A percentile compares a stretch with the other conserved stretches of the same genome.
These are phyloP conservation scores for Meteorus cinctellus DNA, from an alignment of 2,888 invertebrate genomes.

Conservation along the genomic window DNA sequence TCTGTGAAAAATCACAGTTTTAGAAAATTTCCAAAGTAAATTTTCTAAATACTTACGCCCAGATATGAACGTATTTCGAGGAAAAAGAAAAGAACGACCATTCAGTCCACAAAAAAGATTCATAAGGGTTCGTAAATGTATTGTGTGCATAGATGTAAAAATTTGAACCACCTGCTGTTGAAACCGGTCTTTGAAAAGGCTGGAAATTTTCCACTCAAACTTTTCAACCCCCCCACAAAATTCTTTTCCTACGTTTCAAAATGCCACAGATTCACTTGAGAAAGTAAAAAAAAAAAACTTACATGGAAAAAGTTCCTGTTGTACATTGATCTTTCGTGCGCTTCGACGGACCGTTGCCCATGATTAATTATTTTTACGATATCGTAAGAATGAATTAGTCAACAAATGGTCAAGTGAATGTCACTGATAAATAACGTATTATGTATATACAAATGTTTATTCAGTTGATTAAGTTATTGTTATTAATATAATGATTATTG, in stretches of 20 bases:
- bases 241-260: background rate
- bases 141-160: background rate
- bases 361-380: conserved; percentile 19
- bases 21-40: too few species aligned
- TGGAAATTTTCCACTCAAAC: background rate
- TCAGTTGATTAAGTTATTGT: too few species aligned
- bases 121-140: background rate
- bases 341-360: conserved; percentile 51
- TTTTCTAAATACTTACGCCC: background rate
- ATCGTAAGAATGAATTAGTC: background rate
- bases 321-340: conserved; percentile 44
- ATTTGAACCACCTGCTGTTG: background rate
- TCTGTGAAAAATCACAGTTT: background rate
- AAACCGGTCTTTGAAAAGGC: background rate
- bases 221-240: background rate
- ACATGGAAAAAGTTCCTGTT: conserved; percentile 47
- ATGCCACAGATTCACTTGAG: background rate
- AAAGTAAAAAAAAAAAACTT: conserved; percentile 40
- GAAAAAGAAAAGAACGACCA: too few species aligned
- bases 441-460: too few species aligned
- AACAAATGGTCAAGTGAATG: background rate
- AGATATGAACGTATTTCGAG: background rate
- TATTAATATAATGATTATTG: too few species aligned
- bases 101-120: background rate
- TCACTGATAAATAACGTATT: background rate